phyloP scores from a whole-genome alignment of 2,888 invertebrate species.

The Ophion slaviceki region DNA sequence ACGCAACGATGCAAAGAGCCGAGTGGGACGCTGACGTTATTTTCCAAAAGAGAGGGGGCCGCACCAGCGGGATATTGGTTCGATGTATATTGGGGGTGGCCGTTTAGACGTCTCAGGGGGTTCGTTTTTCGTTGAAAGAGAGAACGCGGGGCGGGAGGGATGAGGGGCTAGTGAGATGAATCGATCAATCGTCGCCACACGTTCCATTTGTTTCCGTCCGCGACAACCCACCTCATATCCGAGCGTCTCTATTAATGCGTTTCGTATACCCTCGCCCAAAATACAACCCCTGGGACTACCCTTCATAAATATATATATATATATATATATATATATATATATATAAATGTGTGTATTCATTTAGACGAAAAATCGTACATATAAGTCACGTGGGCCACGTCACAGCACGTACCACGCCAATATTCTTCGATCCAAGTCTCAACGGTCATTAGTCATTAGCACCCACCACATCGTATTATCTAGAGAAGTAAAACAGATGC shows the following conservation, averaged over 20 bases:
- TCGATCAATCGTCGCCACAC: constrained; percentile 77
- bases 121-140: constrained; percentile 61
- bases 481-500: constrained; percentile 14
- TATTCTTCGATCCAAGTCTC: constrained; percentile 78
- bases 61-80: constrained; percentile 19
- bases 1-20: constrained; percentile 39
- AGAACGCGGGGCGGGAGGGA: neutral
- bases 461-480: constrained; percentile 8
- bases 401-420: constrained; percentile 77
- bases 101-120: constrained; percentile 60
- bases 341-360: constrained; percentile 75
- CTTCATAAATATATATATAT: constrained; percentile 22
- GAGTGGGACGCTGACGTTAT: neutral
- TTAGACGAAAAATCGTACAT: constrained; percentile 74
- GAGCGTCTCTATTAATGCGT: constrained; percentile 80
- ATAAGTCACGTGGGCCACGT: constrained; percentile 34
- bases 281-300: constrained; percentile 78
- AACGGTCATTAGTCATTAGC: constrained; percentile 78
- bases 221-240: constrained; percentile 75
- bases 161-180: constrained; percentile 72
- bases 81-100: constrained; percentile 33
- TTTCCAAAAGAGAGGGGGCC: constrained; percentile 20
- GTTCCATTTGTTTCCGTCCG: constrained; percentile 80
- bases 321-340: constrained; percentile 7
- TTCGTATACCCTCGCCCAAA: constrained; percentile 79